Evolutionary conservation across 2,888 invertebrate species (phyloP), one percentile per base, ranked within the genome.

Genomic region (Subacronicta megacephala): DNA sequence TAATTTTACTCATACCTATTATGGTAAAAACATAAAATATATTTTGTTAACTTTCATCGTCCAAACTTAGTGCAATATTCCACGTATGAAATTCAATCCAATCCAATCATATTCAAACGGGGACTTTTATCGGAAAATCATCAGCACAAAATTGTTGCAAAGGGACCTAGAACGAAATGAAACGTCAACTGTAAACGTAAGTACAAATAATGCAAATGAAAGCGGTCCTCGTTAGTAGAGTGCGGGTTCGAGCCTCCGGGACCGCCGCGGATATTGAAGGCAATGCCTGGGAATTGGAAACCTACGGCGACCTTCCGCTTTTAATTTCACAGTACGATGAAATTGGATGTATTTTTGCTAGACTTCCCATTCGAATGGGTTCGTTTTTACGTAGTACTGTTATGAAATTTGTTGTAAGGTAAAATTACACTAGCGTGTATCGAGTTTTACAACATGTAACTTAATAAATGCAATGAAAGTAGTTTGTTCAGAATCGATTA

Each of bases 191-290:
- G 20, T 20, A 23, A 36, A 16, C 13, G 17, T 44, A 33, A 47
- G 35, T 37, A 38, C 45, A 65, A 64, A 67, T 56, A 71, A 72
- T 66, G 61, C 55, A 72, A 72, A 73, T 72, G 58, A 63, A 65
- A 60, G 57, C 52, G 15, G 44, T 47, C 38, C 51, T 57, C 50
- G 52, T 57, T 52, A 65, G 54, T 45, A 33, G 37, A 52, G 58
- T 56, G 59, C 56, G 42, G 33, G 43, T 47, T 40, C 41, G 29
- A 56, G 36, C 29, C 49, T 52, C 62, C 36, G 51, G n/a, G n/a
- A n/a, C 23, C 35, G 56, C 36, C 42, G 50, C 58, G 56, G 47
- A 68, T 54, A 60, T 68, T 63, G 61, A 56, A 42, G 38, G 56
- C 65, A 59, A 63, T 58, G 60, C 29, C 35, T 54, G 62, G 43